Evolutionary conservation across 2,113 vertebrate genomes (phyloP).

Genomic region (Scomber colias): DNA sequence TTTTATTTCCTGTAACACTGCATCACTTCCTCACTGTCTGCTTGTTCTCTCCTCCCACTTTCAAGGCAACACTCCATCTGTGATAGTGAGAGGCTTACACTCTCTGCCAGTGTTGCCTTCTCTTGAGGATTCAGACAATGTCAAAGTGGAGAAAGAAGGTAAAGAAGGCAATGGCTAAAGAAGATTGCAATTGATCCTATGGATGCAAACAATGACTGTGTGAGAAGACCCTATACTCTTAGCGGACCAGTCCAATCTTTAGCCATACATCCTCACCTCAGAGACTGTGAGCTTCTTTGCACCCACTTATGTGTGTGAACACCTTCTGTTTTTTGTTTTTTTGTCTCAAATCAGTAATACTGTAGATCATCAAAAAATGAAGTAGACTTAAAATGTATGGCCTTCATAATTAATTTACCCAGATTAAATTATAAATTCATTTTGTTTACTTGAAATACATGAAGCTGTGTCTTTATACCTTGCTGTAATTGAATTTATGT

Average conservation of each 20-base stretch:
- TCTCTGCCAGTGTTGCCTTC: constrained; percentile 27
- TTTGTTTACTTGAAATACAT: not conserved
- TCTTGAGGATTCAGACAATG: constrained; percentile 21
- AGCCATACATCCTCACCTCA: not conserved
- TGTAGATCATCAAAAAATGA: not conserved
- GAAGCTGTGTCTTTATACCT: not conserved
- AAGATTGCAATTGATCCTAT: constrained; percentile 43
- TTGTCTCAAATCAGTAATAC: not conserved
- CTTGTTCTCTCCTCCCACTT: constrained; percentile 31
- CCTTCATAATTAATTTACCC: not conserved
- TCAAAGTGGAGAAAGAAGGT: constrained; percentile 29
- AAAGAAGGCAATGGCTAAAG: constrained; percentile 32
- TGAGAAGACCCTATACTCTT: constrained; percentile 13
- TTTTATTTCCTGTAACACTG: constrained; percentile 22
- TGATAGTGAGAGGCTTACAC: constrained; percentile 9
- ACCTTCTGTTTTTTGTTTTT: not conserved
- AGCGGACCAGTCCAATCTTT: not conserved
- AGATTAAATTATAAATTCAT: not conserved
- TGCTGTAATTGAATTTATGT: not conserved
- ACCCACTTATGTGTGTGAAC: not conserved
- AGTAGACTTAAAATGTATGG: not conserved
- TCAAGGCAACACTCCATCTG: constrained; percentile 36
- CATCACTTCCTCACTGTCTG: constrained; percentile 27
- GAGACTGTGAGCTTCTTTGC: not conserved
- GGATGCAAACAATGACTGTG: constrained; percentile 30